These are phyloP conservation scores for Octopus bimaculoides DNA, from an alignment of 1,140 invertebrate genomes.

Conservation along the genomic window DNA sequence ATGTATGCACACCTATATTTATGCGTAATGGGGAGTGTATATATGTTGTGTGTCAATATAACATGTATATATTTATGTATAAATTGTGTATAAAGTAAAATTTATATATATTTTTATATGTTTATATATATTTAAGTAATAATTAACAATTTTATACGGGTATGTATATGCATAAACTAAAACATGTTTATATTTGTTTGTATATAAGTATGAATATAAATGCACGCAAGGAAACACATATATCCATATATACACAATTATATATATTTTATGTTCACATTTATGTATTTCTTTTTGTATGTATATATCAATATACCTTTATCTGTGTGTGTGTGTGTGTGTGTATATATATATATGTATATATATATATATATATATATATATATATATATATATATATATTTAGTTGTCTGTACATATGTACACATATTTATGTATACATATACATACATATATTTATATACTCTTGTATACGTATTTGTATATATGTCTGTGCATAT, in stretches of 20 bases:
- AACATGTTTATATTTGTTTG: not conserved
- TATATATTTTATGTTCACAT: not conserved
- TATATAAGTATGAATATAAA: not conserved
- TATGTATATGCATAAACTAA: not conserved
- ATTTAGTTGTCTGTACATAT: not conserved
- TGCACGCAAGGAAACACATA: not conserved
- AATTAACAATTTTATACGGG: not conserved
- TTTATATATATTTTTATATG: no score
- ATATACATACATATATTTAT: not conserved
- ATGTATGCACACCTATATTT: no score
- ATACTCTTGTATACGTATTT: not conserved
- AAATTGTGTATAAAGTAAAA: no score
- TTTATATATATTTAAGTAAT: no score
- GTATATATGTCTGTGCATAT: no score
- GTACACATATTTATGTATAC: not conserved
- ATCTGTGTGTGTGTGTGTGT: not conserved
- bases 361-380: not conserved
- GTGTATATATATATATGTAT: not conserved
- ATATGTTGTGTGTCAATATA: no score
- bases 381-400: not conserved
- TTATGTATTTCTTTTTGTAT: not conserved
- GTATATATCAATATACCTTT: not conserved
- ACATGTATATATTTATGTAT: no score
- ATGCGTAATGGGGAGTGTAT: no score
- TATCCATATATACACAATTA: not conserved